These are phyloP conservation scores for Rhyacichthys aspro DNA, from an alignment of 2,797 vertebrate species.

Conservation along the genomic window DNA sequence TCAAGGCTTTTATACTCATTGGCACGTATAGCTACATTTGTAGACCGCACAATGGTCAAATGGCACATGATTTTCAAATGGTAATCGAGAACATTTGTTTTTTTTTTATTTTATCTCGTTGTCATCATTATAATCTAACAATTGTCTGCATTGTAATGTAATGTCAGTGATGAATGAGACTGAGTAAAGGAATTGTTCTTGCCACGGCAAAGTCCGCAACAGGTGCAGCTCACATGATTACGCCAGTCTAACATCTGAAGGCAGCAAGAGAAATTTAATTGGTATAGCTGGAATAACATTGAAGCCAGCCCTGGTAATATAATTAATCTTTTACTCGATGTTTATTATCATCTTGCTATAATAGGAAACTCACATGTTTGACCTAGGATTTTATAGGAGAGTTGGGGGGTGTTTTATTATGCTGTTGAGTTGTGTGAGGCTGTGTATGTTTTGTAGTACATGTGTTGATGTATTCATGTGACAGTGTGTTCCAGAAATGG, in stretches of 20 bases:
- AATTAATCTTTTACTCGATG: too few relatives aligned
- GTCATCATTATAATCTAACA: too few relatives aligned
- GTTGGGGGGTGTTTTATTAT: conserved; percentile 45
- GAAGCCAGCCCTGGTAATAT: too few relatives aligned
- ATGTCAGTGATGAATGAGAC: neutral
- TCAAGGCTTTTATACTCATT: too few relatives aligned
- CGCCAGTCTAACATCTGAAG: neutral
- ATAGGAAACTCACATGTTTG: conserved; percentile 15
- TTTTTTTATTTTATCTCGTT: too few relatives aligned
- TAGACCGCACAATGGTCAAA: too few relatives aligned
- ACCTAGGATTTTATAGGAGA: conserved; percentile 34
- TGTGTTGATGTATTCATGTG: conserved; percentile 30
- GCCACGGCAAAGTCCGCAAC: conserved; percentile 27
- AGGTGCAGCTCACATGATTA: conserved; percentile 20
- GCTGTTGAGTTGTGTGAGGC: conserved; percentile 26
- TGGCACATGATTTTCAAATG: too few relatives aligned
- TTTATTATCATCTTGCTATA: neutral
- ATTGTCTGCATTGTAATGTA: neutral
- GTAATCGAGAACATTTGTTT: too few relatives aligned
- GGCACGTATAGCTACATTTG: too few relatives aligned
- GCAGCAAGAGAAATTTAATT: too few relatives aligned
- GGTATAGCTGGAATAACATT: too few relatives aligned
- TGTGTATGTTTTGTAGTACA: conserved; percentile 21
- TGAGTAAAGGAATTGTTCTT: neutral
- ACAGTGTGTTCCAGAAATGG: conserved; percentile 65